Evolutionary conservation across 2,888 invertebrate species (phyloP).

Genomic region (Drosophila mulleri): DNA sequence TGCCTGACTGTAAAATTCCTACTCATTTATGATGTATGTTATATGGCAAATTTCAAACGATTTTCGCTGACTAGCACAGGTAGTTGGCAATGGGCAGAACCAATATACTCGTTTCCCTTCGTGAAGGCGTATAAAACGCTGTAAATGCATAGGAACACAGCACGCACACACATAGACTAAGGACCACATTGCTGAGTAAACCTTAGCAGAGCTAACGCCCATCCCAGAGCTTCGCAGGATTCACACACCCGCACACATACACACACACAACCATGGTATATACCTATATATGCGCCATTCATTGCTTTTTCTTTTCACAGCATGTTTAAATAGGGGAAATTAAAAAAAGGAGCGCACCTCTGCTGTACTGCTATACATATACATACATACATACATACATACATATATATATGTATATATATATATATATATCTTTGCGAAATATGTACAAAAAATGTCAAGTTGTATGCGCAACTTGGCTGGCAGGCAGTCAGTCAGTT

Average conservation of each 20-base stretch:
- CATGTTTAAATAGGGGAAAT: slow-evolving; percentile 74
- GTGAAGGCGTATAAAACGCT: neutral
- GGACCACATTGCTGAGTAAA: slow-evolving; percentile 38
- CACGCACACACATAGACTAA: slow-evolving; percentile 22
- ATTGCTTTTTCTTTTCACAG: slow-evolving; percentile 52
- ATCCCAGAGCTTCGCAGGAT: slow-evolving; percentile 14
- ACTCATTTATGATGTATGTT: too few relatives aligned
- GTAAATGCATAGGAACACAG: slow-evolving; percentile 44
- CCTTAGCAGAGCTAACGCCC: slow-evolving; percentile 43
- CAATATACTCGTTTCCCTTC: neutral
- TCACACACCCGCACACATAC: neutral
- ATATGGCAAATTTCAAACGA: neutral
- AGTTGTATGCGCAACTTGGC: slow-evolving; percentile 57
- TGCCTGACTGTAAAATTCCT: too few relatives aligned
- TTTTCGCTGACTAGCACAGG: neutral
- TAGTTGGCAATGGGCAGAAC: neutral
- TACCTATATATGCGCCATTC: slow-evolving; percentile 6
- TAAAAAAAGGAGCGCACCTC: slow-evolving; percentile 55
- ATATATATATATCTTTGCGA: slow-evolving; percentile 10
- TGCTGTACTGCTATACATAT: slow-evolving; percentile 21
- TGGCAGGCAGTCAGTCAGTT: slow-evolving; percentile 25
- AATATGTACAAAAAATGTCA: slow-evolving; percentile 73
- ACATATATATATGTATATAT: neutral
- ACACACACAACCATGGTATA: neutral
- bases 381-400: neutral